Conservation (phyloP, 2,888 invertebrate species). For the Isotomurus palustris region DNA sequence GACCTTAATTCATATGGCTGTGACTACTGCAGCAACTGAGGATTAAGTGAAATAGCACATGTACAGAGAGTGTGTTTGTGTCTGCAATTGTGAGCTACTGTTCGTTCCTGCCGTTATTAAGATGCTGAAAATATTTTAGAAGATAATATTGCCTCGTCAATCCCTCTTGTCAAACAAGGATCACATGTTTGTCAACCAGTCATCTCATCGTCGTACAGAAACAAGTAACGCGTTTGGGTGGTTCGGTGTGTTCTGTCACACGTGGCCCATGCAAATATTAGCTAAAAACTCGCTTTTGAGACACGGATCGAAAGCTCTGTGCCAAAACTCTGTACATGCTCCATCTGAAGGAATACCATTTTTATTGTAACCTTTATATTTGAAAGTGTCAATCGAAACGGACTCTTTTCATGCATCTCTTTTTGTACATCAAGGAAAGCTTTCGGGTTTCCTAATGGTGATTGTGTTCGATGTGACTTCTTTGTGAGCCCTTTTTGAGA, state of each 20-base stretch:
- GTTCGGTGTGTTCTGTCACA: too few species aligned
- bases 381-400: constrained; percentile 1
- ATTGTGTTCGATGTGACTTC: constrained; percentile 39
- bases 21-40: constrained; percentile 1
- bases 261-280: neutral
- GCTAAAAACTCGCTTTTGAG: too few species aligned
- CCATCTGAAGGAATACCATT: neutral
- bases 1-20: constrained; percentile 32
- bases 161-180: constrained; percentile 4
- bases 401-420: constrained; percentile 6
- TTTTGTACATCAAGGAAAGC: constrained; percentile 13
- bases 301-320: constrained; percentile 2
- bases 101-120: constrained; percentile 7
- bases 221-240: neutral
- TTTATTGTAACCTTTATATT: neutral
- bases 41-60: constrained; percentile 7
- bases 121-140: constrained; percentile 3
- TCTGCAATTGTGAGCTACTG: constrained; percentile 5
- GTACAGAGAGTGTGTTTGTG: constrained; percentile 13
- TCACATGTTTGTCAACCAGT: constrained; percentile 4
- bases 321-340: neutral
- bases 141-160: constrained; percentile 6
- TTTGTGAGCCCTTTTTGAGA: constrained; percentile 30
- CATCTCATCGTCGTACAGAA: neutral
- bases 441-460: constrained; percentile 25